Base-by-base conservation (phyloP, 2,888 invertebrate species). In the Brachylomia viminalis region DNA sequence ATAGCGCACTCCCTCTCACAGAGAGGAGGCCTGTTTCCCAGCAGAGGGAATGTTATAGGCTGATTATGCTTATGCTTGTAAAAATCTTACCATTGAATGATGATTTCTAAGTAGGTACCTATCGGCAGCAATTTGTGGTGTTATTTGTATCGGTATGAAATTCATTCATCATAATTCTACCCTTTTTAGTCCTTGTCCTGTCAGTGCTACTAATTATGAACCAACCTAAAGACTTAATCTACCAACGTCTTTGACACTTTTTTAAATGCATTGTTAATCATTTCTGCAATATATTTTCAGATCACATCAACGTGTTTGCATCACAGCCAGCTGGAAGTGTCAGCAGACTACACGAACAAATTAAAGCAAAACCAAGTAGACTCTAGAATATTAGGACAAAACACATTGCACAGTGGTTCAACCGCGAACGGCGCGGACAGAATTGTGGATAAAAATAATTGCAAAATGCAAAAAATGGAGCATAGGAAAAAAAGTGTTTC, bases 251-350 rank as follows among this genome's bases (percentile, higher is more conserved):
- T 10, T 30, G 30, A 2, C 42, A 38, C n/a, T n/a, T 38, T 33
- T 38, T 30, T 4, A 13, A 45, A 65, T 30, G 47, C 27, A 0
- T 49, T 1, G 10, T 45, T 7, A 20, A 15, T 54, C 45, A 72
- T 45, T 27, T n/a, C 74, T 15, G n/a, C 20, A 33, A 56, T 33
- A 20, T 78, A 70, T 30, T 92, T 92, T 11, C 94, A 96, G 96
- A 87, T 91, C 68, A 94, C 94, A 62, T 95, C 95, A 13, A 96
- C 96, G 0, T 96, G 96, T 78, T 92, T 96, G 10, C 95, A 96
- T 80, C 96, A 96, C 91, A 96, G 95, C 83, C 94, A 96, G 54
- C 88, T 96, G 13, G 96, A 96, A 82, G 92, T 96, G n/a, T 88
- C 93, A 10, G 79, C 92, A 30, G 90, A 91, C 15, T 91, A 91